Percentiles rank a stretch among this genome's conserved stretches.
These are phyloP conservation scores for Caenorhabditis angaria DNA, from an alignment of 2,888 invertebrate species.

Conservation along the genomic window DNA sequence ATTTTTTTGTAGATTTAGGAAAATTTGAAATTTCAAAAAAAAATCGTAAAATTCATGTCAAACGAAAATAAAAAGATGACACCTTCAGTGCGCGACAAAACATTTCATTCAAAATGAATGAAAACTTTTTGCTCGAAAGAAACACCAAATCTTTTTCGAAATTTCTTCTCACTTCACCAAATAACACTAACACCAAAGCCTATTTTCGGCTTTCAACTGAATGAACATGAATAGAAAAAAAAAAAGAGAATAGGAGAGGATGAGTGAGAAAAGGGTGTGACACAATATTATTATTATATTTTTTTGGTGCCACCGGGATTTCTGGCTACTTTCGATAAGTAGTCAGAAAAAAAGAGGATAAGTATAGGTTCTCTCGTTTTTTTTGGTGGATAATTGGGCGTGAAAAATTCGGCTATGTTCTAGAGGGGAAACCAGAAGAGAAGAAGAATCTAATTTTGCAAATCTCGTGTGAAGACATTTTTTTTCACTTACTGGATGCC, in stretches of 20 bases:
- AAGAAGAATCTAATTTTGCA: not conserved
- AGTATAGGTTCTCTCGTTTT: not conserved
- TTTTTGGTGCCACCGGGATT: not conserved
- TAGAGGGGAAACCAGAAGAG: not conserved
- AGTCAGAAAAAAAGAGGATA: not conserved
- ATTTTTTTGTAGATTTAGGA: no score
- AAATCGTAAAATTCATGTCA: no score
- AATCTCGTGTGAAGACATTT: not conserved
- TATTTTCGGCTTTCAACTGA: not conserved
- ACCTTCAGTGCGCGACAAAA: no score
- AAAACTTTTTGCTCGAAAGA: no score
- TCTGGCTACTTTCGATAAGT: not conserved
- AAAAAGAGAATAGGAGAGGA: no score
- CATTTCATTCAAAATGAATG: no score
- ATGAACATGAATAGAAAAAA: not conserved
- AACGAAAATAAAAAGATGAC: no score
- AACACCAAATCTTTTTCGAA: not conserved
- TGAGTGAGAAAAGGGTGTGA: not conserved
- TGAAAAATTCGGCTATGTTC: not conserved
- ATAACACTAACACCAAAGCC: not conserved
- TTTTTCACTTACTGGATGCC: no score
- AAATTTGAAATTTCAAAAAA: no score
- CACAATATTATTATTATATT: not conserved
- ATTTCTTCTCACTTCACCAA: not conserved
- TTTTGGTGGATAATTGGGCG: constrained; percentile 1